phyloP scores from a whole-genome alignment of 37 sponge, comb jelly and placozoan genomes.

The Tethya wilhelma region DNA sequence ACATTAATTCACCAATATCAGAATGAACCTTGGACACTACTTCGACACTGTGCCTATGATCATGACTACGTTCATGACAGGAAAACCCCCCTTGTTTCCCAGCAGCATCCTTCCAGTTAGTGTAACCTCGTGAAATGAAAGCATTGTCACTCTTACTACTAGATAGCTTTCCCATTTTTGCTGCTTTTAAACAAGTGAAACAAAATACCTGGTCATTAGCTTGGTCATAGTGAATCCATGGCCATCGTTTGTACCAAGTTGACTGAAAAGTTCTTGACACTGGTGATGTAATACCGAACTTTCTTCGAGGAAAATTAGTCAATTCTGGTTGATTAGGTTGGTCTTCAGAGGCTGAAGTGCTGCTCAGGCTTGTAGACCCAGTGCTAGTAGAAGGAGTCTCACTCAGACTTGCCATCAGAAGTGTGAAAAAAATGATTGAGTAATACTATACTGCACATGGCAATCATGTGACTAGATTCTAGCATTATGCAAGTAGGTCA shows the following conservation, averaged over 20 bases:
- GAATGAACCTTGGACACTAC: neutral
- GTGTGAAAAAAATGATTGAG: too few relatives aligned
- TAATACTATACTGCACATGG: too few relatives aligned
- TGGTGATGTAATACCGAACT: neutral
- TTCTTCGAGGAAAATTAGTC: slow-evolving; percentile 7
- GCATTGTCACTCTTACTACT: slow-evolving; percentile 1
- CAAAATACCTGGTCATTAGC: slow-evolving; percentile 1
- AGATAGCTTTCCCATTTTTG: slow-evolving; percentile 1
- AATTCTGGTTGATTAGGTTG: slow-evolving; percentile 18
- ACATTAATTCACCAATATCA: slow-evolving; percentile 22
- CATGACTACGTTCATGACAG: slow-evolving; percentile 20
- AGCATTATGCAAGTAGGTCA: too few relatives aligned
- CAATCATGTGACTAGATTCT: too few relatives aligned
- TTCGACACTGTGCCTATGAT: neutral
- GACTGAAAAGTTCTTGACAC: slow-evolving; percentile 18
- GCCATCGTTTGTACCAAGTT: slow-evolving; percentile 26
- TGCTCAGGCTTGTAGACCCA: too few relatives aligned
- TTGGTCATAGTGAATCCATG: slow-evolving; percentile 22
- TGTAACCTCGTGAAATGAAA: slow-evolving; percentile 7
- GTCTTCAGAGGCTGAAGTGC: too few relatives aligned
- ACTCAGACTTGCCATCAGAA: too few relatives aligned
- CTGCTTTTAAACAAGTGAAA: neutral
- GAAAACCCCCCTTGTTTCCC: slow-evolving; percentile 31
- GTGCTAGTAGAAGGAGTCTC: too few relatives aligned
- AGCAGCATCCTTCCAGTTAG: slow-evolving; percentile 45